Evolutionary conservation across 2,797 vertebrate species (phyloP).

Genomic region (Pipistrellus pipistrellus): DNA sequence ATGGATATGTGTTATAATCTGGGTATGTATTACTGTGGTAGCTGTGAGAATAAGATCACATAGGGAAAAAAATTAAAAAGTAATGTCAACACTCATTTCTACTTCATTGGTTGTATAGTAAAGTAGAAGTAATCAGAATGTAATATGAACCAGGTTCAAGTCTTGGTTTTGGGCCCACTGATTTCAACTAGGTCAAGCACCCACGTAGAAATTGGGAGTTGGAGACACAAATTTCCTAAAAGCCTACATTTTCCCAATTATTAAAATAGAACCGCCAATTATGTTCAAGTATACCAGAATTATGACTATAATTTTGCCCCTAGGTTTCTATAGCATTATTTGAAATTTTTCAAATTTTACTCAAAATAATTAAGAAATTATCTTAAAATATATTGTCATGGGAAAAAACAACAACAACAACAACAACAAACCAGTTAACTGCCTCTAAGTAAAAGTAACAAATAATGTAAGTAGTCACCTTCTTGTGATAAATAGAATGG

Average conservation of each 20-base stretch:
- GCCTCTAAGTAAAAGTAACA: slow-evolving; percentile 39
- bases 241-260: not conserved
- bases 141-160: not conserved
- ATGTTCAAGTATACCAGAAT: not conserved
- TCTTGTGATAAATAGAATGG: slow-evolving; percentile 33
- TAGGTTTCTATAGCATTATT: slow-evolving; percentile 3
- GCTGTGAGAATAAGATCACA: not conserved
- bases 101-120: not conserved
- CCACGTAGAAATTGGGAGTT: not conserved
- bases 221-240: slow-evolving; percentile 23
- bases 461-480: not conserved
- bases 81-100: not conserved
- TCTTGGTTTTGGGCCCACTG: not conserved
- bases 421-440: not conserved
- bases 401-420: not conserved
- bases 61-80: not conserved
- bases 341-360: slow-evolving; percentile 44
- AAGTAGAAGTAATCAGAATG: not conserved
- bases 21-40: not conserved
- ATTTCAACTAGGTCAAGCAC: not conserved
- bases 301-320: not conserved
- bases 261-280: not conserved
- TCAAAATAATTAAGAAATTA: slow-evolving; percentile 62
- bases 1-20: not conserved
- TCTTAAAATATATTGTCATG: slow-evolving; percentile 39